Base-by-base conservation (phyloP, 2,888 invertebrate genomes). In the Xestia xanthographa region DNA sequence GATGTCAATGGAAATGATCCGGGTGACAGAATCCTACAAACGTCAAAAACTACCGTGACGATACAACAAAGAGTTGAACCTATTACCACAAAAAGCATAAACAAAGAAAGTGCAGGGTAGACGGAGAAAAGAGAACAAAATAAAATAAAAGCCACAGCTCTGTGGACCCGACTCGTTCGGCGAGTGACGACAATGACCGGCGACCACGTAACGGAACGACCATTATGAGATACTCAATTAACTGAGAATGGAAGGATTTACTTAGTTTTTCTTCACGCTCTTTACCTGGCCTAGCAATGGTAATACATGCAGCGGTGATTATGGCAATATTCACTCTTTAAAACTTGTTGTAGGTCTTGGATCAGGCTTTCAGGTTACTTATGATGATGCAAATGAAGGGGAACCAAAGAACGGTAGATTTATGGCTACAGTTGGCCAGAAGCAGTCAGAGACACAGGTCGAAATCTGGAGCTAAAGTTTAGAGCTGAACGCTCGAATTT, bases 201-300 rank as follows among this genome's bases (percentile, higher is more conserved):
- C 90, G 89, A 90, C 90, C 91, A 84, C 85, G 88, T 88, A 90
- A 90, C 90, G 91, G 90, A 86, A 86, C 89, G 86, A 79, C 87
- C 84, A 91, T 88, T 87, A 88, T 81, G 88, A 88, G 82, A 83
- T 86, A 88, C 83, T 83, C 78, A 86, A 89, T 89, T 89, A 90
- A 83, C 83, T 84, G 76, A 87, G 76, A 83, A 77, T 83, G 76
- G 81, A 83, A 84, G 84, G 80, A 85, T 73, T 77, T 77, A 82
- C 82, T 85, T 80, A 76, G 76, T 70, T 85, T 83, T 83, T 77
- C 77, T 83, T 83, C 86, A 82, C 86, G 86, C 78, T 82, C 78
- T 83, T 86, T 78, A 78, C 77, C 71, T 76, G 65, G n/a, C 66
- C 77, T 66, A 74, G 72, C n/a, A 65, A 53, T 75, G 48, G 48